These are phyloP conservation scores for Poeciliopsis paucimaculata DNA, from an alignment of 2,797 vertebrate species.

Conservation along the genomic window DNA sequence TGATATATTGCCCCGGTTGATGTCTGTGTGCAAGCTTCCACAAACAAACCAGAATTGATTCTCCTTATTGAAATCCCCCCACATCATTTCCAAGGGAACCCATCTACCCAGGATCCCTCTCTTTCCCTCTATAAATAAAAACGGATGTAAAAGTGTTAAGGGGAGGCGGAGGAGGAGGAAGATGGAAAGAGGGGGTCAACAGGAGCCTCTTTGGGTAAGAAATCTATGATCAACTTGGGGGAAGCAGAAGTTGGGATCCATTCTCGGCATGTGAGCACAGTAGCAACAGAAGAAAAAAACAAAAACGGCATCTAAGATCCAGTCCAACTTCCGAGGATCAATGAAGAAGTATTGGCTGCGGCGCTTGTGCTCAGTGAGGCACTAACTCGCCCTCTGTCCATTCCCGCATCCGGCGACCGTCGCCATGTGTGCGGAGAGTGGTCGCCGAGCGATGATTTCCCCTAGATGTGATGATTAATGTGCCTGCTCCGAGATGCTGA, in stretches of 20 bases:
- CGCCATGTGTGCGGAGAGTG: constrained; percentile 50
- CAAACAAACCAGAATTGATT: constrained; percentile 68
- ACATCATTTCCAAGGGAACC: constrained; percentile 54
- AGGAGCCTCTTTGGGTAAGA: constrained; percentile 15
- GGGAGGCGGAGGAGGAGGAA: not conserved
- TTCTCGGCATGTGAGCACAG: constrained; percentile 56
- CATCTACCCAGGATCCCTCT: constrained; percentile 38
- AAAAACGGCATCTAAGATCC: constrained; percentile 52
- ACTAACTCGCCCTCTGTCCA: constrained; percentile 75
- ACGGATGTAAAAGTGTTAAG: constrained; percentile 6
- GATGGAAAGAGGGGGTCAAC: not conserved
- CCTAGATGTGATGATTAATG: constrained; percentile 80
- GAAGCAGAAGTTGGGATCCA: constrained; percentile 34
- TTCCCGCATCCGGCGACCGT: constrained; percentile 48
- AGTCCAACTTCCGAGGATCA: constrained; percentile 65
- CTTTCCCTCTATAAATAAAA: constrained; percentile 46
- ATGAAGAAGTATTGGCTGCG: constrained; percentile 66
- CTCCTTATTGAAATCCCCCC: constrained; percentile 65
- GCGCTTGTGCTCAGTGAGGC: constrained; percentile 70
- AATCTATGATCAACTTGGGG: constrained; percentile 20
- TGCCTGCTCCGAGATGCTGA: constrained; percentile 70
- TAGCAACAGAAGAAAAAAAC: constrained; percentile 35
- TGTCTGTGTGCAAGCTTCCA: constrained; percentile 43
- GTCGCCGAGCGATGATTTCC: constrained; percentile 60
- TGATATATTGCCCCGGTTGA: constrained; percentile 61